Evolutionary conservation across 2,113 vertebrate genomes (phyloP).

Genomic region (Oncorhynchus masou): DNA sequence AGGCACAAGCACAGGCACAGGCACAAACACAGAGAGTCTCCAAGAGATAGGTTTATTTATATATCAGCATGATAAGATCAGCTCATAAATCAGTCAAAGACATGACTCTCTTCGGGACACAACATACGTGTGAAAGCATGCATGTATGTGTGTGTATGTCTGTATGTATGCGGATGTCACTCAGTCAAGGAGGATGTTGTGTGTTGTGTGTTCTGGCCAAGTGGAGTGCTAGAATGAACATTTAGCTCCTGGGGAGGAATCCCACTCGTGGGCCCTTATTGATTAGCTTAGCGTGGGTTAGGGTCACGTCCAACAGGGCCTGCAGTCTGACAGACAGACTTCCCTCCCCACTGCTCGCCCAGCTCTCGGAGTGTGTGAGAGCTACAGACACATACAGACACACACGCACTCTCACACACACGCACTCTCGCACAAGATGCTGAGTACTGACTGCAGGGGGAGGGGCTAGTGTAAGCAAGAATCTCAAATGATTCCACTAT

Average conservation of each 20-base stretch:
- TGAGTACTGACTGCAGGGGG: background rate
- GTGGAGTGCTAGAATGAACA: background rate
- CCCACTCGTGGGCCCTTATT: constrained; percentile 18
- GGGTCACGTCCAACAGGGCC: constrained; percentile 10
- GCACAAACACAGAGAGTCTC: constrained; percentile 8
- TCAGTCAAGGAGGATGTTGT: background rate
- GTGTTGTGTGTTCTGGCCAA: too few species aligned
- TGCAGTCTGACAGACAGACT: constrained; percentile 21
- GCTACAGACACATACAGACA: background rate
- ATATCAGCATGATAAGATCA: constrained; percentile 26
- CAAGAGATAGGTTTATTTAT: constrained; percentile 32
- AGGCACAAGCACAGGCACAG: constrained; percentile 5
- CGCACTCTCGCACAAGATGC: background rate
- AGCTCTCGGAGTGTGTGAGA: background rate
- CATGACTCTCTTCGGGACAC: constrained; percentile 5
- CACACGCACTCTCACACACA: background rate
- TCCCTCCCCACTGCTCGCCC: too few species aligned
- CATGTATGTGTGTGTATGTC: background rate
- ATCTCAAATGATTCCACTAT: too few species aligned
- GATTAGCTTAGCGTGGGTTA: constrained; percentile 11
- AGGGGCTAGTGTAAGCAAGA: constrained; percentile 5
- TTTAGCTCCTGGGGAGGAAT: constrained; percentile 8
- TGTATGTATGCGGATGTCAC: background rate
- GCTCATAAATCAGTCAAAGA: constrained; percentile 39
- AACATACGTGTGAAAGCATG: background rate